These are phyloP conservation scores for Eurystomus glaucurus DNA, from an alignment of 2,797 vertebrate species.

Conservation along the genomic window DNA sequence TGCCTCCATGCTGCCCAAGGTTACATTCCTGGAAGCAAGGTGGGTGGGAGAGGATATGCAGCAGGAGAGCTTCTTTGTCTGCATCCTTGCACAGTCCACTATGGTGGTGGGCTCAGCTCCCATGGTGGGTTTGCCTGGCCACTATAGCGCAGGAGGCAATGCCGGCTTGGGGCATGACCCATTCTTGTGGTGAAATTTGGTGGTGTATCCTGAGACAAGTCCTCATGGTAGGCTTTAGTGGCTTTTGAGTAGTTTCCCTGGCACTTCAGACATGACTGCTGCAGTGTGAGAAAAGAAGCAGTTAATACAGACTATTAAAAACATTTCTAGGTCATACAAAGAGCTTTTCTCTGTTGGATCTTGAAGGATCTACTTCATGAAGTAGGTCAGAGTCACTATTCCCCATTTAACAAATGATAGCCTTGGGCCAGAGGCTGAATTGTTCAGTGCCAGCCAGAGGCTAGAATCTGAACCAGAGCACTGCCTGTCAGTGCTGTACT, in stretches of 20 bases:
- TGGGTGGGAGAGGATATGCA: background rate
- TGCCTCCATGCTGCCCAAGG: rapidly evolving
- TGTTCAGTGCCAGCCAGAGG: background rate
- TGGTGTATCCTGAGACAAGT: background rate
- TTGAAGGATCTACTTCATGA: background rate
- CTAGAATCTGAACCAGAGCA: background rate
- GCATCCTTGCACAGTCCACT: rapidly evolving
- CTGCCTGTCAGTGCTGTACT: background rate
- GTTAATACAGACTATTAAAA: background rate
- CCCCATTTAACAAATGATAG: background rate
- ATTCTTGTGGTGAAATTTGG: background rate
- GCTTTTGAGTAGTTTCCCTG: background rate
- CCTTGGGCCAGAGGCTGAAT: background rate
- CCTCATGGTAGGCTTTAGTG: background rate
- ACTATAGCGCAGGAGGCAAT: rapidly evolving
- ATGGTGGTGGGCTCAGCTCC: background rate
- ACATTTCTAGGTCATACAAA: background rate
- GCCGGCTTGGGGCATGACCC: rapidly evolving
- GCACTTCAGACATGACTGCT: background rate
- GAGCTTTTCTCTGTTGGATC: background rate
- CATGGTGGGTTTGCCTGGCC: background rate
- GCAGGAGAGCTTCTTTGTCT: background rate
- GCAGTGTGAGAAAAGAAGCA: background rate
- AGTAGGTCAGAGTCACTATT: background rate
- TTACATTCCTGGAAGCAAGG: background rate